Evolutionary conservation across 2,797 vertebrate genomes (phyloP), one percentile per base, ranked within the genome.

Genomic region (Megaceryle alcyon): DNA sequence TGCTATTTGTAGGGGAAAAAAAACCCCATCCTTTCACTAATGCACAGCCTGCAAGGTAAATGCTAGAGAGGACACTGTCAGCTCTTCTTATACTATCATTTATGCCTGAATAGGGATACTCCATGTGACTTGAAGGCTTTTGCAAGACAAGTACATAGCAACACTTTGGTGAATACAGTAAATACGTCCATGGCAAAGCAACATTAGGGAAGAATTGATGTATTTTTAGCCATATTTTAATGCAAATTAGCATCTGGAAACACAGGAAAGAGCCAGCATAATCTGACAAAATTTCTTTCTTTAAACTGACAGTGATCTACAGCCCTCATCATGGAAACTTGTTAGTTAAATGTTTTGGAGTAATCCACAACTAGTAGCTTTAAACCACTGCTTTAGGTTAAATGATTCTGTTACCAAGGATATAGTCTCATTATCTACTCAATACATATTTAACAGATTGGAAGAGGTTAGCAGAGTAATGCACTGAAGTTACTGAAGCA

Each of bases 371-470:
- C 66, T 48, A 56, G 69, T 51, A 79, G 51, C 59, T 88, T 79
- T 94, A 90, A 95, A 91, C 56, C 48, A 73, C 28, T 73, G 46
- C 46, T 92, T 95, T 76, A 86, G 5, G 7, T 83, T 91, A 90
- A 95, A 91, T 91, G 79, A 90, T 94, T 76, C 63, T 84, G 49
- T 46, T 91, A 64, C 70, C 0, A 10, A 91, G 61, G 43, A 83
- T 91, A 92, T 59, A 90, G 79, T 35, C 76, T 94, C 82, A 88
- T 94, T 94, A 91, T 88, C 87, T 88, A 70, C 89, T 88, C 85
- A 94, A 79, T 90, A 92, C 76, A 77, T 95, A 94, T 91, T 94
- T 92, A 94, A 91, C 85, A 88, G 78, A 88, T 94, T 92, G 87
- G 22, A 91, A 95, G 85, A 94, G 87, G 89, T 91, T 96, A 94